Evolutionary conservation across 2,797 vertebrate genomes (phyloP).

Genomic region (Manis javanica): DNA sequence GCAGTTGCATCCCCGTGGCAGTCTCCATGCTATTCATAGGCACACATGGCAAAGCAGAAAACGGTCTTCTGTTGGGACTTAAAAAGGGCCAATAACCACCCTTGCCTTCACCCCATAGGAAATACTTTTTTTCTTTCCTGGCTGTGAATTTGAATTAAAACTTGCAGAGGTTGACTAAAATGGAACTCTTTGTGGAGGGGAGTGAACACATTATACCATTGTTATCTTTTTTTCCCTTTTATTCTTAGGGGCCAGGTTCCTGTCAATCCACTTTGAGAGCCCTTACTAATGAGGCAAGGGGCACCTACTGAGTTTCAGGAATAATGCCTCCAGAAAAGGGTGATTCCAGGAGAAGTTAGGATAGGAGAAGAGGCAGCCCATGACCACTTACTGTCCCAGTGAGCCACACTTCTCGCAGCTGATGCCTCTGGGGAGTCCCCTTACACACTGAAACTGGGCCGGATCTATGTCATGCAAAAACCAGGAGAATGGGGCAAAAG

Average conservation of each 20-base stretch:
- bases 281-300: neutral
- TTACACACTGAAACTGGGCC: neutral
- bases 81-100: neutral
- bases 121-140: neutral
- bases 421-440: too few species aligned
- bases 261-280: neutral
- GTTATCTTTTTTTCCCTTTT: neutral
- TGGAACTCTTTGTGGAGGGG: neutral
- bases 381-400: neutral
- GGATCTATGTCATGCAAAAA: neutral
- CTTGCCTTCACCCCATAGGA: neutral
- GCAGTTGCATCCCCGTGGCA: neutral
- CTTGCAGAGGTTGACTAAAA: neutral
- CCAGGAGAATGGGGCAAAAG: neutral
- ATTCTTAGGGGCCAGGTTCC: neutral
- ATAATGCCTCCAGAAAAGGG: neutral
- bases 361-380: neutral
- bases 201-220: neutral
- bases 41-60: neutral
- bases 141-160: neutral
- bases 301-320: fast-evolving
- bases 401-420: fast-evolving
- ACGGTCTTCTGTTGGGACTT: neutral
- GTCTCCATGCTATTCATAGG: neutral
- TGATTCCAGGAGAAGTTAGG: neutral